Evolutionary conservation across 2,797 vertebrate genomes (phyloP).

Genomic region (Gallinago nigripennis): DNA sequence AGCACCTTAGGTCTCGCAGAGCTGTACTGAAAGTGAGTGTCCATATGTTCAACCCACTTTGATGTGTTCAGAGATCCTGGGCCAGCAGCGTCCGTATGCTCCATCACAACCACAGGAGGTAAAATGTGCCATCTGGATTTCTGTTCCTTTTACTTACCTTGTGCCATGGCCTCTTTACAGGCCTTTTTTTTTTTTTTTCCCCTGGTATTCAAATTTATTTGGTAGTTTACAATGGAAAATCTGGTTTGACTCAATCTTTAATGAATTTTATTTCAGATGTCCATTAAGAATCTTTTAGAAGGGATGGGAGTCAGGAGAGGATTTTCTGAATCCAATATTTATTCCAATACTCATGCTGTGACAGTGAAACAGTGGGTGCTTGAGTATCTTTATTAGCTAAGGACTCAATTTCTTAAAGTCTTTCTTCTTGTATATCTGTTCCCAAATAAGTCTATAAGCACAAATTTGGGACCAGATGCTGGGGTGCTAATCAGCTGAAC

Average conservation of each 20-base stretch:
- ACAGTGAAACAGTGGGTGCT: neutral
- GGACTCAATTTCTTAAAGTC: neutral
- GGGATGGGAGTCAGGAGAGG: neutral
- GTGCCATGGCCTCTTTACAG: neutral
- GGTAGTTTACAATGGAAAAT: neutral
- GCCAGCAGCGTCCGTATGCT: slow-evolving; percentile 55
- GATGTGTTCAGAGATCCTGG: slow-evolving; percentile 37
- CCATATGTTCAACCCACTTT: slow-evolving; percentile 59
- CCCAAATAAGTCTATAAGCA: neutral
- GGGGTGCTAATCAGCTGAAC: neutral
- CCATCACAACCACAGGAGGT: neutral
- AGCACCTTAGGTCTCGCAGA: slow-evolving; percentile 46
- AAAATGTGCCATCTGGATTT: slow-evolving; percentile 37
- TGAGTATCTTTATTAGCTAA: neutral
- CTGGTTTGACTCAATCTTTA: neutral
- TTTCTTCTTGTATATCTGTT: neutral
- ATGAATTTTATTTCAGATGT: neutral
- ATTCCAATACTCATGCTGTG: neutral
- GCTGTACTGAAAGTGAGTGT: slow-evolving; percentile 4
- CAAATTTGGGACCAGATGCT: neutral
- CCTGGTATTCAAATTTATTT: neutral
- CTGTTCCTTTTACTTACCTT: neutral
- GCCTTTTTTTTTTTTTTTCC: neutral
- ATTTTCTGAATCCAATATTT: neutral
- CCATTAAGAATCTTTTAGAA: neutral